Evolutionary conservation across 2,113 vertebrate genomes (phyloP).

Genomic region (Craseonycteris thonglongyai): DNA sequence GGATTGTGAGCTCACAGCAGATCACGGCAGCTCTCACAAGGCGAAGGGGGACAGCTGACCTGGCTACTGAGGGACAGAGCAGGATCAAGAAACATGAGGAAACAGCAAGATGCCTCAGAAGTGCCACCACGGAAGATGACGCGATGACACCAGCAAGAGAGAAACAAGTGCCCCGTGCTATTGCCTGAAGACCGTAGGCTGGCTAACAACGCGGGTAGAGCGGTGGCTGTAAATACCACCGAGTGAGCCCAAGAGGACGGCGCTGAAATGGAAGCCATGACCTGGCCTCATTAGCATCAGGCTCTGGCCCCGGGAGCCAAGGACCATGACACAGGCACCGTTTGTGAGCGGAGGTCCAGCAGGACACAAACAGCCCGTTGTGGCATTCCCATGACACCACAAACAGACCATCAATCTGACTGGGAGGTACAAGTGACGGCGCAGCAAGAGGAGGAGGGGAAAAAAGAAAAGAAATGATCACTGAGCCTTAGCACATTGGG

Average conservation of each 20-base stretch:
- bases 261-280: neutral
- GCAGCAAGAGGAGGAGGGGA: neutral
- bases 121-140: neutral
- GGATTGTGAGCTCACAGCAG: neutral
- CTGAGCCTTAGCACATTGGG: neutral
- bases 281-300: neutral
- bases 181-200: neutral
- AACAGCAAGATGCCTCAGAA: neutral
- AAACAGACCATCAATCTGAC: conserved; percentile 15
- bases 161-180: neutral
- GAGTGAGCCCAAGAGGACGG: neutral
- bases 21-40: neutral
- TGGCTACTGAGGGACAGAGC: neutral
- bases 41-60: neutral
- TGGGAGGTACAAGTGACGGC: neutral
- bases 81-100: neutral
- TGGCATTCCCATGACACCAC: neutral
- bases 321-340: neutral
- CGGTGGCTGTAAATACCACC: neutral
- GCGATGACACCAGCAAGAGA: neutral
- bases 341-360: neutral
- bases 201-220: neutral
- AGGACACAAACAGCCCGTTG: neutral
- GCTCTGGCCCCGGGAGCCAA: neutral
- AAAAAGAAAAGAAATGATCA: neutral